phyloP scores from a whole-genome alignment of 2,113 vertebrate genomes.

The Gasterosteus aculeatus region DNA sequence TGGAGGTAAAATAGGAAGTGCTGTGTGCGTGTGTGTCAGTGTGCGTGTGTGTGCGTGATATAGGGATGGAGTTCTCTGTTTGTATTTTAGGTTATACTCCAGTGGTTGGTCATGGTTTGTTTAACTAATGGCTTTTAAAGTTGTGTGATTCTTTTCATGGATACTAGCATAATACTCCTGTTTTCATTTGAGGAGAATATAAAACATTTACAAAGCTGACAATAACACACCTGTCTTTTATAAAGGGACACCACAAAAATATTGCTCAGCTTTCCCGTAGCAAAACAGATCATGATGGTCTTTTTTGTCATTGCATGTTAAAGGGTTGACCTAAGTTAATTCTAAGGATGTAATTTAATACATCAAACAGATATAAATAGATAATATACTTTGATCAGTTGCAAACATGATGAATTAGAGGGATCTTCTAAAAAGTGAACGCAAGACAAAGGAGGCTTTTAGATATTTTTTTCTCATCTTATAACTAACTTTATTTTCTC shows the following conservation, averaged over 20 bases:
- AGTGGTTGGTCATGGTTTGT: conserved; percentile 22
- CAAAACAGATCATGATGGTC: conserved; percentile 4
- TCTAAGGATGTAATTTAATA: background rate
- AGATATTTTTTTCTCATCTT: background rate
- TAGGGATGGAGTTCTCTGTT: conserved; percentile 36
- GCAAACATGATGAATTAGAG: background rate
- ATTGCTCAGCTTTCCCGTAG: conserved; percentile 11
- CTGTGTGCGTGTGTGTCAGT: conserved; percentile 44
- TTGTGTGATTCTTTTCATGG: conserved; percentile 13
- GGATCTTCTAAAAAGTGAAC: background rate
- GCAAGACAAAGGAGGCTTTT: background rate
- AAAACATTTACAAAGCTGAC: conserved; percentile 21
- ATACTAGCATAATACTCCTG: background rate
- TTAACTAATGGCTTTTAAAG: conserved; percentile 31
- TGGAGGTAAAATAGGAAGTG: conserved; percentile 72
- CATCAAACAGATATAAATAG: background rate
- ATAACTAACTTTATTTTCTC: background rate
- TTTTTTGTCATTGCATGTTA: conserved; percentile 3
- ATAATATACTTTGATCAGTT: background rate
- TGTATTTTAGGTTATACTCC: conserved; percentile 46
- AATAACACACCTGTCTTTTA: conserved; percentile 23
- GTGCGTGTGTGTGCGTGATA: conserved; percentile 27
- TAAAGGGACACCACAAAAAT: conserved; percentile 9
- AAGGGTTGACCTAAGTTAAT: background rate
- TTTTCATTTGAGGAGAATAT: conserved; percentile 16